Percentiles rank a stretch among this genome's conserved stretches.
Conservation (phyloP, 2,888 invertebrate species). For the Cheilosia impressa region DNA sequence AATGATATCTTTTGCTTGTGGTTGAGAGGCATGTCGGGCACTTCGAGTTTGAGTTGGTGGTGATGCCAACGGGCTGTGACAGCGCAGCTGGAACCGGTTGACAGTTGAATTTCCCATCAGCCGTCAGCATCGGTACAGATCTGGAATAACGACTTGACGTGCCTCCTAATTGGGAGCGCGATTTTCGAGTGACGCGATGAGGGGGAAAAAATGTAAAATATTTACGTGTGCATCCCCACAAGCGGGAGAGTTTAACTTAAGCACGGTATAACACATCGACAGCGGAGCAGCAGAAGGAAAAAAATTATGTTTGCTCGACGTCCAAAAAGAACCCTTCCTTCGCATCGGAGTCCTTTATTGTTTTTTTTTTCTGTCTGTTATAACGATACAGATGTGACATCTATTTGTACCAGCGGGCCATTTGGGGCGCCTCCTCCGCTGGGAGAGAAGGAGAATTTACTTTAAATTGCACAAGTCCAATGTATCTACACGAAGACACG, state of each 20-base stretch:
- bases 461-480: conserved; percentile 73
- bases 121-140: conserved; percentile 31
- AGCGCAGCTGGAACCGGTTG: conserved; percentile 60
- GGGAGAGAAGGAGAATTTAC: conserved; percentile 56
- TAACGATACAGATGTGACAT: conserved; percentile 70
- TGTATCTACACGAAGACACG: conserved; percentile 33
- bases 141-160: conserved; percentile 29
- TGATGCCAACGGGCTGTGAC: conserved; percentile 29
- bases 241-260: conserved; percentile 29
- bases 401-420: conserved; percentile 43
- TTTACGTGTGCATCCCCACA: conserved; percentile 38
- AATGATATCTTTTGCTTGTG: conserved; percentile 59
- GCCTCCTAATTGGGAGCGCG: conserved; percentile 67
- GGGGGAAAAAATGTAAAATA: conserved; percentile 31
- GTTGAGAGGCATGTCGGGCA: conserved; percentile 44
- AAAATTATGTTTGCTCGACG: conserved; percentile 57
- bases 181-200: conserved; percentile 13
- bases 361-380: conserved; percentile 1
- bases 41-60: background rate
- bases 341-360: background rate
- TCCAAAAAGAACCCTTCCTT: conserved; percentile 58
- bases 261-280: conserved; percentile 2
- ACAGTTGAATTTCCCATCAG: conserved; percentile 57
- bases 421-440: conserved; percentile 5
- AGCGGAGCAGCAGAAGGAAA: background rate